phyloP scores from a whole-genome alignment of 1,140 invertebrate species.

The Stegodyphus mimosarum region DNA sequence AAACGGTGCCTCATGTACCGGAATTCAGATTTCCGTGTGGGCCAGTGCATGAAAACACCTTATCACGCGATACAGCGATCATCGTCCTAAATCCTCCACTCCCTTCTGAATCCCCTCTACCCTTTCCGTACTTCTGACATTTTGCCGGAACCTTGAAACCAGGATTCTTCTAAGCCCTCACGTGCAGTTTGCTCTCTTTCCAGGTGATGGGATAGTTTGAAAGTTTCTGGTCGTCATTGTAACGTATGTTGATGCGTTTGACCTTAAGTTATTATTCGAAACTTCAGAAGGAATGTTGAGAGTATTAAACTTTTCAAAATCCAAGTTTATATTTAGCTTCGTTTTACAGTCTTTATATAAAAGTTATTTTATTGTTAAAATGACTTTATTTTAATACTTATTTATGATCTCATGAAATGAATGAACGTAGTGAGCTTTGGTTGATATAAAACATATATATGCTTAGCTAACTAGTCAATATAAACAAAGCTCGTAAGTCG shows the following conservation, averaged over 20 bases:
- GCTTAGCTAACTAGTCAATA: too few relatives aligned
- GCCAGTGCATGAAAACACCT: slow-evolving; percentile 7
- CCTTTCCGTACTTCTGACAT: not conserved
- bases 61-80: slow-evolving; percentile 43
- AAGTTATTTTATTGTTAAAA: too few relatives aligned
- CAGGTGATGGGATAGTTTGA: slow-evolving; percentile 19
- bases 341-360: too few relatives aligned
- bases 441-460: too few relatives aligned
- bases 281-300: not conserved
- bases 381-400: too few relatives aligned
- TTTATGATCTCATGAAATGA: too few relatives aligned
- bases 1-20: not conserved
- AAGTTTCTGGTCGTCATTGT: not conserved
- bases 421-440: too few relatives aligned
- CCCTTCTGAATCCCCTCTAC: not conserved
- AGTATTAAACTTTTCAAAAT: too few relatives aligned
- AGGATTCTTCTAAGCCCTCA: not conserved
- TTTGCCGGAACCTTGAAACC: not conserved
- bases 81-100: not conserved
- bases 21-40: slow-evolving; percentile 24
- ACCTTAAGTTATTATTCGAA: slow-evolving; percentile 5
- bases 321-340: too few relatives aligned
- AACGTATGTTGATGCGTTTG: slow-evolving; percentile 26
- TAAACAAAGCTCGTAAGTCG: too few relatives aligned
- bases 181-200: not conserved